These are phyloP conservation scores for Hyppa rectilinea DNA, from an alignment of 2,888 invertebrate species.

Conservation along the genomic window DNA sequence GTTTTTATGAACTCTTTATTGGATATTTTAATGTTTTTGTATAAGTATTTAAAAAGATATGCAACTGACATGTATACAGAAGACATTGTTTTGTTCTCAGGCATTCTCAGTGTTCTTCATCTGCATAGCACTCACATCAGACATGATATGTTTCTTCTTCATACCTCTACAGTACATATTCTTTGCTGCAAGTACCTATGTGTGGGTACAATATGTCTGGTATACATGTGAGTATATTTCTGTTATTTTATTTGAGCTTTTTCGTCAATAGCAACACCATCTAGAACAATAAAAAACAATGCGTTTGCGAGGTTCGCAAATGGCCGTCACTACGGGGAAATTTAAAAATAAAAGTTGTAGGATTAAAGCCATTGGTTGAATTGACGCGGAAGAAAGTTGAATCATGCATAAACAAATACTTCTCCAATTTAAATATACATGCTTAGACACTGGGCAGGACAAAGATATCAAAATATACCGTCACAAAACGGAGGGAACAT, in stretches of 20 bases:
- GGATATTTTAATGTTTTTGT: neutral
- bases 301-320: no score
- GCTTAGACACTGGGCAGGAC: neutral
- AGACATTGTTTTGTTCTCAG: constrained; percentile 88
- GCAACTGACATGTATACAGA: no score
- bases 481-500: neutral
- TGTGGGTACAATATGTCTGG: constrained; percentile 99
- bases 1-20: neutral
- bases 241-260: neutral
- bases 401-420: neutral
- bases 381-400: neutral
- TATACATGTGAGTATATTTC: constrained; percentile 94
- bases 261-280: neutral
- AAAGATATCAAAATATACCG: neutral
- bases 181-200: constrained; percentile 99
- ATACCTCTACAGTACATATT: constrained; percentile 99
- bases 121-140: constrained; percentile 99
- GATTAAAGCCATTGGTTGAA: no score
- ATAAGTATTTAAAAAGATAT: neutral
- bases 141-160: constrained; percentile 99
- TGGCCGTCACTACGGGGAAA: no score
- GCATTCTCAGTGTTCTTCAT: constrained; percentile 99
- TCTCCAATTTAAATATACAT: neutral
- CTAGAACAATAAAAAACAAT: no score
- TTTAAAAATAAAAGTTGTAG: no score